These are phyloP conservation scores for Grus americana DNA, from an alignment of 2,113 vertebrate genomes.

Conservation along the genomic window DNA sequence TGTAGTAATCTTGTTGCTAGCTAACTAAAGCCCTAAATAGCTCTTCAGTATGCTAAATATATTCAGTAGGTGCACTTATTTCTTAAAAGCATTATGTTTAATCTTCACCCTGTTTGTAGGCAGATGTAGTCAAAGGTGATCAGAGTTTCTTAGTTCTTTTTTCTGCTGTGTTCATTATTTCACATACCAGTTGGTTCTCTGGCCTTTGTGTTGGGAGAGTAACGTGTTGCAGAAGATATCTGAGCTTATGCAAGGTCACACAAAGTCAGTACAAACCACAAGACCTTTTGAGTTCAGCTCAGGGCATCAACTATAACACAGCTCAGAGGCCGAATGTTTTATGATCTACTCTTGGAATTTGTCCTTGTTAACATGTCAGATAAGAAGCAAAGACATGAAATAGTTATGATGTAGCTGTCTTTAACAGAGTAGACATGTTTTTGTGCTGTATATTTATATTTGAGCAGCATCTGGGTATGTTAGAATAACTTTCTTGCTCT, in stretches of 20 bases:
- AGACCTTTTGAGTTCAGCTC: background rate
- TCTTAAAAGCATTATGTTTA: background rate
- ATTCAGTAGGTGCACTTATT: background rate
- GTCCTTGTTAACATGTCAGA: background rate
- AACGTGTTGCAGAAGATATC: background rate
- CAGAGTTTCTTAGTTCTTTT: background rate
- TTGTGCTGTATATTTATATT: background rate
- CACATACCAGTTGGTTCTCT: background rate
- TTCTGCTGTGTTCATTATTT: background rate
- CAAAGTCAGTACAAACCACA: slow-evolving; percentile 33
- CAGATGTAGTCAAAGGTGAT: background rate
- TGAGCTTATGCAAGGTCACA: slow-evolving; percentile 38
- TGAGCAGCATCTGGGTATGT: background rate
- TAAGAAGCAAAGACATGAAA: background rate
- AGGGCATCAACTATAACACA: background rate
- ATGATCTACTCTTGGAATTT: background rate
- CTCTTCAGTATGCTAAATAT: background rate
- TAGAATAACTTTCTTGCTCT: background rate
- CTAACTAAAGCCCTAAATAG: background rate
- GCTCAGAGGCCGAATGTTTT: background rate
- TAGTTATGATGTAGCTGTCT: background rate
- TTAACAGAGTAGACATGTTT: background rate
- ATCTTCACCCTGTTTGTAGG: background rate
- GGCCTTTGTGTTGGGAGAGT: background rate
- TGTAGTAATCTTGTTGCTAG: background rate